phyloP scores from a whole-genome alignment of 2,113 vertebrate genomes.

The Oophaga pumilio region DNA sequence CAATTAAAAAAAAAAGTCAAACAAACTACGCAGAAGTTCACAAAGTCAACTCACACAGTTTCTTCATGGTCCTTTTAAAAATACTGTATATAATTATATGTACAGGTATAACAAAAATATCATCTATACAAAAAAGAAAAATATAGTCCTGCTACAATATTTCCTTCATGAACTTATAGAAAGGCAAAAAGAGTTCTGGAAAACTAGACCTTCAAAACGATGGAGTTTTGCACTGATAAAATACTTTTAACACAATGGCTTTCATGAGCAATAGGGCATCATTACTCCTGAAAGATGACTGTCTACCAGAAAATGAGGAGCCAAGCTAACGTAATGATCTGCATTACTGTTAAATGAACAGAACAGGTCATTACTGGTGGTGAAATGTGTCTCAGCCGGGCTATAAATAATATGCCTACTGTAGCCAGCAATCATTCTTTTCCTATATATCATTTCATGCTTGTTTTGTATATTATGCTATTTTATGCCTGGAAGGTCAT shows the following conservation, averaged over 20 bases:
- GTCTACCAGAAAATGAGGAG: not conserved
- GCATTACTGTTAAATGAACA: not conserved
- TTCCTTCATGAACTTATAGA: constrained; percentile 26
- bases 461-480: not conserved
- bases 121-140: constrained; percentile 49
- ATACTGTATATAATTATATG: constrained; percentile 48
- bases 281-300: not conserved
- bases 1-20: not conserved
- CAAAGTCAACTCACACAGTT: not conserved
- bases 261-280: not conserved
- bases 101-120: constrained; percentile 38
- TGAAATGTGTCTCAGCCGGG: not conserved
- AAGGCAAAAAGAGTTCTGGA: constrained; percentile 4
- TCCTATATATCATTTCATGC: not conserved
- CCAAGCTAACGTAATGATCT: not conserved
- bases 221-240: not conserved
- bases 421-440: not conserved
- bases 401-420: not conserved
- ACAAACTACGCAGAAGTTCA: not conserved
- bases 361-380: not conserved
- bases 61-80: not conserved
- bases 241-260: not conserved
- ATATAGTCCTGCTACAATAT: constrained; percentile 57
- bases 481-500: constrained; percentile 15
- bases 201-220: not conserved